Conservation (phyloP, 2,797 vertebrate genomes). For the Sebastes matsubarae region DNA sequence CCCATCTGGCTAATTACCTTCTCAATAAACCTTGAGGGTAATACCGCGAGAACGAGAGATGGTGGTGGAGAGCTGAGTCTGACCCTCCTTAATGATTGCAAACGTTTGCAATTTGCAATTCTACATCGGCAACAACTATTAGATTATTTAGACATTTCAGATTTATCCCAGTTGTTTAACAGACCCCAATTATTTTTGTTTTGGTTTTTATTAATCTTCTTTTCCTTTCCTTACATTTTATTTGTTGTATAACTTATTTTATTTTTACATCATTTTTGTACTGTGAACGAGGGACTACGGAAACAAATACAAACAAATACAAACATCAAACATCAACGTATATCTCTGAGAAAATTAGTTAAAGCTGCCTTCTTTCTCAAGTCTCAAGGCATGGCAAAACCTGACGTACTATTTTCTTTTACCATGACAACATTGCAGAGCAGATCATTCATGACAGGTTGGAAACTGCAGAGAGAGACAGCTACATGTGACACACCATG, state of each 20-base stretch:
- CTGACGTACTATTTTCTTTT: slow-evolving; percentile 61
- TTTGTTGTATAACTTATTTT: no score
- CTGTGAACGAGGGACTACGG: slow-evolving; percentile 48
- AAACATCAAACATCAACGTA: slow-evolving; percentile 78
- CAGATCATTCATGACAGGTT: slow-evolving; percentile 69
- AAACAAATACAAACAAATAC: slow-evolving; percentile 58
- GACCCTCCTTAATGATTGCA: not conserved
- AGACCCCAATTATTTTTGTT: no score
- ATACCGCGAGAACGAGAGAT: slow-evolving; percentile 54
- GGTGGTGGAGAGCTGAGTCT: not conserved
- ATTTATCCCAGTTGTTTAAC: no score
- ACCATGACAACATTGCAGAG: slow-evolving; percentile 68
- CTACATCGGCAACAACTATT: no score
- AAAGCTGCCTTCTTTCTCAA: slow-evolving; percentile 85
- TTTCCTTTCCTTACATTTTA: no score
- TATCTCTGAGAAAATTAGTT: slow-evolving; percentile 82
- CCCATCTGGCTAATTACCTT: slow-evolving; percentile 76
- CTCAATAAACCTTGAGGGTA: slow-evolving; percentile 60
- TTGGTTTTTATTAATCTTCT: no score
- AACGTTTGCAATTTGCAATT: no score
- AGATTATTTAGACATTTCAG: no score
- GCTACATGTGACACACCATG: slow-evolving; percentile 75
- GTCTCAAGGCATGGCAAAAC: slow-evolving; percentile 80
- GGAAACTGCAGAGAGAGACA: slow-evolving; percentile 78
- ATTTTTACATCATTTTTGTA: no score